Percentiles rank a stretch among this genome's conserved stretches.
Evolutionary conservation across 2,888 invertebrate genomes (phyloP).

Genomic region (Autographa gamma): DNA sequence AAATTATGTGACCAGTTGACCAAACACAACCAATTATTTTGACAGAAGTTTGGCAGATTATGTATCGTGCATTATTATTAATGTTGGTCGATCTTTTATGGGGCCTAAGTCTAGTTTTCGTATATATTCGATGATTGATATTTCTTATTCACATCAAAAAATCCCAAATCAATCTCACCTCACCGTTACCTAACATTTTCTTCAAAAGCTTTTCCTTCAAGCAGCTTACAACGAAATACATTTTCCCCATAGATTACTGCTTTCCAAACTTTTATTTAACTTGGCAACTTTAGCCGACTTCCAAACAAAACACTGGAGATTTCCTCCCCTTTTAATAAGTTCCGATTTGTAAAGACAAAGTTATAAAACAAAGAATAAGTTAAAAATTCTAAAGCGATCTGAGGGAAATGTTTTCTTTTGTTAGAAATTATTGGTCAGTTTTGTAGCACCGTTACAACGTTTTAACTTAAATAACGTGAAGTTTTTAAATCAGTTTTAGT

Average conservation of each 20-base stretch:
- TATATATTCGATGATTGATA: not conserved
- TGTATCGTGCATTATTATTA: too few species aligned
- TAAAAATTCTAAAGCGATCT: not conserved
- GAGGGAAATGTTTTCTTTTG: not conserved
- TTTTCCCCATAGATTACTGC: not conserved
- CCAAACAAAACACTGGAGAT: conserved; percentile 5
- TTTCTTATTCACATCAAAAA: not conserved
- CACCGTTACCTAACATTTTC: not conserved
- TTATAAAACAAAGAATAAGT: not conserved
- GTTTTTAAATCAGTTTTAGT: too few species aligned
- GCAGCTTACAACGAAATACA: conserved; percentile 1
- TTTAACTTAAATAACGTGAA: too few species aligned
- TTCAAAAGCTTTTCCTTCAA: not conserved
- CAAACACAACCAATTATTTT: too few species aligned
- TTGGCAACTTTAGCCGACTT: conserved; percentile 4
- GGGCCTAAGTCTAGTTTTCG: too few species aligned
- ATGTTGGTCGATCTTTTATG: too few species aligned
- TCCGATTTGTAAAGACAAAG: not conserved
- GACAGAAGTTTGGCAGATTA: too few species aligned
- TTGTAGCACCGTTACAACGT: too few species aligned
- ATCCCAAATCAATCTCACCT: not conserved
- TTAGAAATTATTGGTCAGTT: not conserved
- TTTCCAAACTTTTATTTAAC: conserved; percentile 9
- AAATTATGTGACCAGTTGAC: too few species aligned
- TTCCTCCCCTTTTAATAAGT: conserved; percentile 11